Conservation (phyloP, 2,888 invertebrate genomes). For the Sceliomorpha sp. region DNA sequence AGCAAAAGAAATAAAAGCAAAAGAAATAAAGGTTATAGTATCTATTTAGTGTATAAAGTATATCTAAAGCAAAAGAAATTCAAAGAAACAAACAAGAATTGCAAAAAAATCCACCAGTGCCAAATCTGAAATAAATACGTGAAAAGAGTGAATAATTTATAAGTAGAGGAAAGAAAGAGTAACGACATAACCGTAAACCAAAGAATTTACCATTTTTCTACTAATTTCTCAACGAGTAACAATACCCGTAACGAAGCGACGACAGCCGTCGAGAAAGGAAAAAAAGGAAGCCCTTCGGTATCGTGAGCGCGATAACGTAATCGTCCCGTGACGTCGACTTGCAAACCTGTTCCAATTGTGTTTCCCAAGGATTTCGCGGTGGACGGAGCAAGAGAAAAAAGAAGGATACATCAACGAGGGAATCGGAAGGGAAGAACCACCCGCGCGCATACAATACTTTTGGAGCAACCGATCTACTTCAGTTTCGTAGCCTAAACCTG, state of each 20-base stretch:
- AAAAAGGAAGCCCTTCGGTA: conserved; percentile 30
- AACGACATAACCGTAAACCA: conserved; percentile 75
- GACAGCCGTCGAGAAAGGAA: conserved; percentile 23
- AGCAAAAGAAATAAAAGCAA: conserved; percentile 42
- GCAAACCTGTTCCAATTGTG: conserved; percentile 11
- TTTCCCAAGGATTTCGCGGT: conserved; percentile 32
- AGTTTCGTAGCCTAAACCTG: conserved; percentile 80
- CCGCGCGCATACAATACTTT: conserved; percentile 33
- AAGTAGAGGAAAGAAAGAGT: conserved; percentile 52
- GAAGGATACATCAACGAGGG: conserved; percentile 3
- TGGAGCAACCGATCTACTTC: conserved; percentile 78
- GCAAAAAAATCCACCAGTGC: conserved; percentile 77
- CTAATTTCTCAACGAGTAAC: conserved; percentile 72
- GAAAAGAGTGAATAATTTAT: conserved; percentile 56
- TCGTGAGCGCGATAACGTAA: conserved; percentile 38
- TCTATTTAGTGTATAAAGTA: conserved; percentile 79
- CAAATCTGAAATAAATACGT: conserved; percentile 70
- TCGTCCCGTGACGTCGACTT: conserved; percentile 29
- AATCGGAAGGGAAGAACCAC: conserved; percentile 1
- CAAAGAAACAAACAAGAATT: conserved; percentile 58
- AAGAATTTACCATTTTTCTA: conserved; percentile 80
- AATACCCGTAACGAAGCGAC: conserved; percentile 61
- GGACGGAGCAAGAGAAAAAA: conserved; percentile 3
- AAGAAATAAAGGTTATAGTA: conserved; percentile 67
- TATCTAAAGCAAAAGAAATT: conserved; percentile 67